Conservation (phyloP, 2,888 invertebrate genomes). For the Zygogramma bicolorata region DNA sequence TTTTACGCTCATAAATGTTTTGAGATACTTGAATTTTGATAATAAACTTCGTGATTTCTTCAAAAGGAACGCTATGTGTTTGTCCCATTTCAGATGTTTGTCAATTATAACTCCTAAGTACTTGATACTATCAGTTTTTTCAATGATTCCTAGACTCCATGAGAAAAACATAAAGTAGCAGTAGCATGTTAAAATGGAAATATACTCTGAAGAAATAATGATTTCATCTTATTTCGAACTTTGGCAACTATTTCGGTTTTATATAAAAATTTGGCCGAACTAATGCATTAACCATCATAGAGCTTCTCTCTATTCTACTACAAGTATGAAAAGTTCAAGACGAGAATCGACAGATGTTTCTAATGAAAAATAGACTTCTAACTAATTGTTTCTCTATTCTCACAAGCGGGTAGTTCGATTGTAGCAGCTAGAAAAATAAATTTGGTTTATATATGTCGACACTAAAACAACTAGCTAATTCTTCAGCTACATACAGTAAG, state of each 20-base stretch:
- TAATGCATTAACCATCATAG: slow-evolving; percentile 16
- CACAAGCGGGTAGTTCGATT: slow-evolving; percentile 85
- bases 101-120: too few relatives aligned
- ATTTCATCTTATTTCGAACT: not conserved
- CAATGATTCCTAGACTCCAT: too few relatives aligned
- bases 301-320: slow-evolving; percentile 34
- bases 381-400: slow-evolving; percentile 59
- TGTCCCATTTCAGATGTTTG: too few relatives aligned
- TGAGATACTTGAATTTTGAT: too few relatives aligned
- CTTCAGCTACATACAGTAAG: not conserved
- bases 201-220: not conserved
- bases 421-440: slow-evolving; percentile 76
- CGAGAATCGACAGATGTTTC: slow-evolving; percentile 33
- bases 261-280: slow-evolving; percentile 28
- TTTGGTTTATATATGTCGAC: not conserved
- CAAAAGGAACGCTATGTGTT: too few relatives aligned
- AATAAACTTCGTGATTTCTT: too few relatives aligned
- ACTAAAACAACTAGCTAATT: not conserved
- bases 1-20: too few relatives aligned
- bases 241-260: not conserved
- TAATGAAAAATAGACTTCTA: slow-evolving; percentile 42
- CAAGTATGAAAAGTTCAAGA: slow-evolving; percentile 36
- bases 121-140: too few relatives aligned
- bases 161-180: too few relatives aligned
- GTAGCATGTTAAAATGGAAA: not conserved